Percentiles rank a stretch among this genome's conserved stretches.
These are phyloP conservation scores for Zaprionus lachaisei DNA, from an alignment of 1,140 invertebrate species.

Conservation along the genomic window DNA sequence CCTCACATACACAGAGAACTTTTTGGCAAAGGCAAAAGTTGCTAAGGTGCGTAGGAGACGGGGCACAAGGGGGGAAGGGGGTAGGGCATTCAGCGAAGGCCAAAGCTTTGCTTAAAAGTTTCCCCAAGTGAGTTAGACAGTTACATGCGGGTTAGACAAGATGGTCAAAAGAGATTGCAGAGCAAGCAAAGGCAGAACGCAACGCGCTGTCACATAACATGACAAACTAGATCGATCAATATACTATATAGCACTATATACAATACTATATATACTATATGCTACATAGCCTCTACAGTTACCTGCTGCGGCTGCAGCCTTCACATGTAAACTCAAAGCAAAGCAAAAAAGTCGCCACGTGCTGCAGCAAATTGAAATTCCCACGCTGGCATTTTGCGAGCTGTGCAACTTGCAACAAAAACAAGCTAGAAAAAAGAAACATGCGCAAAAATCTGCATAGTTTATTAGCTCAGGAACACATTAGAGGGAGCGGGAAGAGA, in stretches of 20 bases:
- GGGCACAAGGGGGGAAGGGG: neutral
- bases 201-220: neutral
- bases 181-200: neutral
- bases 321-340: slow-evolving; percentile 1
- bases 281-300: neutral
- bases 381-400: slow-evolving; percentile 50
- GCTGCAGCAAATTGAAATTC: slow-evolving; percentile 66
- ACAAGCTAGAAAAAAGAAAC: slow-evolving; percentile 14
- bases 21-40: slow-evolving; percentile 48
- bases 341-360: slow-evolving; percentile 36
- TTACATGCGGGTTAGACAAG: slow-evolving; percentile 61
- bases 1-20: slow-evolving; percentile 25
- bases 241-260: slow-evolving; percentile 12
- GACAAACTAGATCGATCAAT: slow-evolving; percentile 48
- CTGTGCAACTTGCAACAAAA: slow-evolving; percentile 1
- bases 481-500: neutral
- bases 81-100: neutral
- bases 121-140: slow-evolving; percentile 16
- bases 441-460: slow-evolving; percentile 9
- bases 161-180: slow-evolving; percentile 50
- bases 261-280: slow-evolving; percentile 1
- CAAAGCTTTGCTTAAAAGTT: slow-evolving; percentile 52
- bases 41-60: slow-evolving; percentile 22
- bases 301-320: neutral
- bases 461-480: slow-evolving; percentile 33